These are phyloP conservation scores for Enchytraeus crypticus DNA, from an alignment of 2,888 invertebrate genomes.

Conservation along the genomic window DNA sequence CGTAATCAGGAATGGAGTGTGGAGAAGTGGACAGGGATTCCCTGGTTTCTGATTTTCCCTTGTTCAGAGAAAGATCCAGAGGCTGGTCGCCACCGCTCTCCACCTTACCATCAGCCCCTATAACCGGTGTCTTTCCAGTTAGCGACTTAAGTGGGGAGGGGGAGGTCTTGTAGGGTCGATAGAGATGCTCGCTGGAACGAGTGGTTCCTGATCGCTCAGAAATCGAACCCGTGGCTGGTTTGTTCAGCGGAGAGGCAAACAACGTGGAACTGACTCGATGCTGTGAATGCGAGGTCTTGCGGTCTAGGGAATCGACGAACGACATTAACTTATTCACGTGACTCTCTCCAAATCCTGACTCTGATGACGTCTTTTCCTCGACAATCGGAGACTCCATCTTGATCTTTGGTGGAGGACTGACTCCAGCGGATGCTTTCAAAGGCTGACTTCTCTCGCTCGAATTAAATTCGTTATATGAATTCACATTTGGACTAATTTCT, in stretches of 20 bases:
- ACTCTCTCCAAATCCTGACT: slow-evolving; percentile 8
- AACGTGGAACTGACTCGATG: not conserved
- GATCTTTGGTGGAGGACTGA: too few relatives aligned
- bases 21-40: not conserved
- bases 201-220: not conserved
- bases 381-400: too few relatives aligned
- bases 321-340: slow-evolving; percentile 16
- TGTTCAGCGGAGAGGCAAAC: not conserved
- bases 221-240: not conserved
- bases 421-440: too few relatives aligned
- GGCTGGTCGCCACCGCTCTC: not conserved
- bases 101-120: not conserved
- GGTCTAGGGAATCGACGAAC: slow-evolving; percentile 14
- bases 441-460: too few relatives aligned
- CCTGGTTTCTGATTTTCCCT: not conserved
- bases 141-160: not conserved
- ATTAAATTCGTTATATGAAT: too few relatives aligned
- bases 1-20: not conserved
- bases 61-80: not conserved
- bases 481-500: too few relatives aligned
- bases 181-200: not conserved
- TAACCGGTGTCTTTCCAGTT: not conserved
- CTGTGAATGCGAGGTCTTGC: too few relatives aligned
- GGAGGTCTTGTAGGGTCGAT: not conserved
- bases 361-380: not conserved